phyloP scores from a whole-genome alignment of 1,140 invertebrate genomes.

The Babylonia areolata region DNA sequence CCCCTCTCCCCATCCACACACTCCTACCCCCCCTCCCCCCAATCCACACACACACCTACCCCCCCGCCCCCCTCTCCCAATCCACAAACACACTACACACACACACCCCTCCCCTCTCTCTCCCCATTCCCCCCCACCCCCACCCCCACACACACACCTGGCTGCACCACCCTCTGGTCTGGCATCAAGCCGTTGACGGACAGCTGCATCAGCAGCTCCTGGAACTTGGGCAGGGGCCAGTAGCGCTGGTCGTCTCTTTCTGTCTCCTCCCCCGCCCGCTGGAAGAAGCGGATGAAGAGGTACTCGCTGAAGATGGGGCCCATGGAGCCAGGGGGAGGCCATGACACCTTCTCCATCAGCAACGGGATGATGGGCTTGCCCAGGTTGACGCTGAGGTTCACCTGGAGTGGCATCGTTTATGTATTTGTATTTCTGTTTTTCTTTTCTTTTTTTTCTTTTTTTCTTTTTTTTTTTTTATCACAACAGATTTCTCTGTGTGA shows the following conservation, averaged over 20 bases:
- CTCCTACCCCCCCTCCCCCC: too few species aligned
- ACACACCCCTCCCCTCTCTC: background rate
- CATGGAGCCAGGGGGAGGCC: slow-evolving; percentile 72
- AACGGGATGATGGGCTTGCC: slow-evolving; percentile 71
- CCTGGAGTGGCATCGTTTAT: too few species aligned
- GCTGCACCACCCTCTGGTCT: slow-evolving; percentile 47
- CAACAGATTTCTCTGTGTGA: too few species aligned
- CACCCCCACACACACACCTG: slow-evolving; percentile 39
- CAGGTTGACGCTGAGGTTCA: slow-evolving; percentile 68
- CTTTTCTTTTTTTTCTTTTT: too few species aligned
- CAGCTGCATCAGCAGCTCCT: slow-evolving; percentile 70
- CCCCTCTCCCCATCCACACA: background rate
- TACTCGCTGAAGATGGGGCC: slow-evolving; percentile 74
- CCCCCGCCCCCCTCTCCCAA: too few species aligned
- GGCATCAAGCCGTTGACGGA: slow-evolving; percentile 55
- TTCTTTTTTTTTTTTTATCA: too few species aligned
- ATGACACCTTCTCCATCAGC: slow-evolving; percentile 67
- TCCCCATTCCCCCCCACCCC: too few species aligned
- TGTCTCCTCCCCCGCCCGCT: slow-evolving; percentile 53
- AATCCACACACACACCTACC: too few species aligned
- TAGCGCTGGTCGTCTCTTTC: slow-evolving; percentile 57
- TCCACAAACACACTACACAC: too few species aligned
- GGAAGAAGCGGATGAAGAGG: slow-evolving; percentile 66
- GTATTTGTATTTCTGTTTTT: too few species aligned
- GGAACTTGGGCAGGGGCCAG: slow-evolving; percentile 68